phyloP scores from a whole-genome alignment of 2,888 invertebrate species.

The Drosophila cognata region DNA sequence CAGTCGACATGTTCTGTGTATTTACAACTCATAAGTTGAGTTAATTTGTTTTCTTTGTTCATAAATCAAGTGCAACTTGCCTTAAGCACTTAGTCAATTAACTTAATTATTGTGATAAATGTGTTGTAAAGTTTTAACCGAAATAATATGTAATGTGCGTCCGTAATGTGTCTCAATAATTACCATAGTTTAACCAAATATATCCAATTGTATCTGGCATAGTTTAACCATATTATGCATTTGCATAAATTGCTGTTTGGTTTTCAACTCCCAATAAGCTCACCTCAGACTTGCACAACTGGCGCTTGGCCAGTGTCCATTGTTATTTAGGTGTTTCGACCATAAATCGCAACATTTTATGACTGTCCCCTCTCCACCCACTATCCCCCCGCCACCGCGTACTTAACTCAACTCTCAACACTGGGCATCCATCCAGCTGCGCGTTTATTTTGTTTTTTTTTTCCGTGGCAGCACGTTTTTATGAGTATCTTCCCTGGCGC shows the following conservation, averaged over 20 bases:
- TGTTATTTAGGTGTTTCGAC: slow-evolving; percentile 41
- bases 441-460: slow-evolving; percentile 18
- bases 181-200: background rate
- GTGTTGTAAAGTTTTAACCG: background rate
- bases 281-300: background rate
- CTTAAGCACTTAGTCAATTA: background rate
- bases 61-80: background rate
- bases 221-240: background rate
- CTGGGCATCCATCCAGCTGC: slow-evolving; percentile 40
- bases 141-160: background rate
- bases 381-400: background rate
- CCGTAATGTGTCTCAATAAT: background rate
- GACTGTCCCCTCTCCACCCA: background rate
- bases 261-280: background rate
- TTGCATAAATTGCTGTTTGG: background rate
- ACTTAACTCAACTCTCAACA: slow-evolving; percentile 11
- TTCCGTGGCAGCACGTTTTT: slow-evolving; percentile 62
- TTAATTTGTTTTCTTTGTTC: background rate
- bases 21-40: background rate
- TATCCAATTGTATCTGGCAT: background rate
- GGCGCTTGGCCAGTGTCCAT: slow-evolving; percentile 35
- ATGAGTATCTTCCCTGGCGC: slow-evolving; percentile 63
- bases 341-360: slow-evolving; percentile 59
- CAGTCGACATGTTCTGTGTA: background rate
- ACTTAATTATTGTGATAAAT: background rate